Evolutionary conservation across 2,113 vertebrate genomes (phyloP).

Genomic region (Lepus timidus): DNA sequence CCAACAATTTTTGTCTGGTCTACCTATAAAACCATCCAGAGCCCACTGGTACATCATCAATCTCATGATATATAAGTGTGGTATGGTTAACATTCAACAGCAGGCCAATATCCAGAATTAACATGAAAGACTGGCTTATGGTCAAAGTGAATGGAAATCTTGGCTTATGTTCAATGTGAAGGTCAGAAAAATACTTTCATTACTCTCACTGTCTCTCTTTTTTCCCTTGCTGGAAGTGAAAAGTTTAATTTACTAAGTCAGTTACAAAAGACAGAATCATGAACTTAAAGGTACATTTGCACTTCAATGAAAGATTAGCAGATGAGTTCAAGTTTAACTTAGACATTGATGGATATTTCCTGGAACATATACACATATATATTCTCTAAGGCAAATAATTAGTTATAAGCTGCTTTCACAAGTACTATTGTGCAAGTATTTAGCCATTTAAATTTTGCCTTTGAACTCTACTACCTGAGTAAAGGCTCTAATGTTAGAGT

Average conservation of each 20-base stretch:
- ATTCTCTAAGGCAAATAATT: neutral
- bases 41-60: neutral
- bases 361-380: neutral
- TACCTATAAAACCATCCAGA: conserved; percentile 4
- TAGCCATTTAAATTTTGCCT: conserved; percentile 41
- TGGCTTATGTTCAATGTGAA: conserved; percentile 2
- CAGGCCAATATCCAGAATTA: conserved; percentile 24
- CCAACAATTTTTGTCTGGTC: neutral
- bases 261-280: conserved; percentile 9
- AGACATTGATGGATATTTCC: neutral
- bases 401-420: neutral
- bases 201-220: neutral
- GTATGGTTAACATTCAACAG: neutral
- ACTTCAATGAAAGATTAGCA: neutral
- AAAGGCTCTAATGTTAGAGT: neutral
- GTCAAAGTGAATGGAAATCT: conserved; percentile 33
- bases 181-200: conserved; percentile 8
- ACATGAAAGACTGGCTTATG: neutral
- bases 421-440: neutral
- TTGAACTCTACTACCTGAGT: neutral
- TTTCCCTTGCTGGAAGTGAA: neutral
- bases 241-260: conserved; percentile 33
- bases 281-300: conserved; percentile 31
- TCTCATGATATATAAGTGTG: neutral
- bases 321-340: neutral